Evolutionary conservation across 2,113 vertebrate species (phyloP), one percentile per base, ranked within the genome.

Genomic region (Engraulis encrasicolus): DNA sequence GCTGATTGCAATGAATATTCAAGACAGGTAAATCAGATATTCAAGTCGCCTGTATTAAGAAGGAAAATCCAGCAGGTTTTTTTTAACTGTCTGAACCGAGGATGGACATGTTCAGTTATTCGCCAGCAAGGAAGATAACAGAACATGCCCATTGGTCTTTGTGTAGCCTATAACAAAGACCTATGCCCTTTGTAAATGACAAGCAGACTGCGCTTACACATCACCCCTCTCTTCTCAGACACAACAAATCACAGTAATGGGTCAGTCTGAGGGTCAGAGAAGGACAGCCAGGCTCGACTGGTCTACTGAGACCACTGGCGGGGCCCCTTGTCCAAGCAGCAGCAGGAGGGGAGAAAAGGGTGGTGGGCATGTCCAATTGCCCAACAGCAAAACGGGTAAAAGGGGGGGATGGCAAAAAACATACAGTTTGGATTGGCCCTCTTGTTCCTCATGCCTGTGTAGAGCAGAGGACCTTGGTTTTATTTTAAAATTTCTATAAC

Each of bases 171-270:
- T n/a, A n/a, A n/a, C n/a, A 34, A 34, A 74, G 27, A 74, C 2
- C 66, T 36, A 66, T 12, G 58, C 27, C 31, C 31, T 36, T 74
- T 11, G 40, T 11, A 74, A 74, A 74, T 15, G 27, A 74, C 27
- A 74, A 74, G 66, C 66, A 74, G 66, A 74, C 66, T 74, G 27
- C 9, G 11, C 66, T 74, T 12, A 74, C 34, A 31, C 66, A 34
- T 74, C 58, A 66, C 9, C 27, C 58, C 27, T n/a, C n/a, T 31
- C 66, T 34, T 34, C 66, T 74, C 12, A 17, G 27, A 74, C 52
- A 54, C 66, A 74, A 74, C 66, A 74, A 66, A 34, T 74, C 66
- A 74, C 66, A 74, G 66, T 74, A 74, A 74, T 74, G 66, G n/a
- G 66, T 74, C 66, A 34, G 31, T 74, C 66, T 74, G 66, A 74